Percentiles rank a stretch among this genome's conserved stretches.
Conservation (phyloP, 2,797 vertebrate species). For the Aeoliscus strigatus region DNA sequence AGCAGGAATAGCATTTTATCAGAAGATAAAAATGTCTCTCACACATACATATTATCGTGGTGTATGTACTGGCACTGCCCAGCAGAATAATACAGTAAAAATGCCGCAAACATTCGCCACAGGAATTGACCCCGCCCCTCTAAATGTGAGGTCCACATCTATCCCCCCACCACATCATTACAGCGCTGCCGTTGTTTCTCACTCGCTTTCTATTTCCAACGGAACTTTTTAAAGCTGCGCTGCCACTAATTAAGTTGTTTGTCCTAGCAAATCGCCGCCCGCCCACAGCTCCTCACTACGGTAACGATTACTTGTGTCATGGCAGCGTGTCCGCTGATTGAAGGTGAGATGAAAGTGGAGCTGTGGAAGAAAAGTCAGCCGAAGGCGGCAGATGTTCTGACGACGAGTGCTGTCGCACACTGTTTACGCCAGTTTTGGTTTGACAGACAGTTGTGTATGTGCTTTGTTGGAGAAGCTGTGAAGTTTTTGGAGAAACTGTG, state of each 20-base stretch:
- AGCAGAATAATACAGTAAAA: slow-evolving; percentile 8
- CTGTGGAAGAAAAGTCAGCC: slow-evolving; percentile 43
- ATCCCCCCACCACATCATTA: slow-evolving; percentile 51
- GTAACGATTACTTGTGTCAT: slow-evolving; percentile 61
- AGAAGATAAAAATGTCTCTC: too few relatives aligned
- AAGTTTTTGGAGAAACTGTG: background rate
- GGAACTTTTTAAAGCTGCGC: slow-evolving; percentile 62
- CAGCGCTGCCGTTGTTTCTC: slow-evolving; percentile 39
- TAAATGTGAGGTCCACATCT: slow-evolving; percentile 33
- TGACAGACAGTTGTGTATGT: slow-evolving; percentile 23
- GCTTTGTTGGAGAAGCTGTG: slow-evolving; percentile 7
- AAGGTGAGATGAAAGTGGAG: slow-evolving; percentile 44
- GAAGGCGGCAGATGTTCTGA: slow-evolving; percentile 20
- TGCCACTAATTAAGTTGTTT: slow-evolving; percentile 73
- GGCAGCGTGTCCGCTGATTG: slow-evolving; percentile 45
- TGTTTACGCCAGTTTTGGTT: slow-evolving; percentile 6
- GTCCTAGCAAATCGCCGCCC: slow-evolving; percentile 59
- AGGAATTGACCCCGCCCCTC: slow-evolving; percentile 20
- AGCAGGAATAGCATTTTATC: too few relatives aligned
- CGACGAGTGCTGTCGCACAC: slow-evolving; percentile 1
- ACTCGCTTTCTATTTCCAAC: slow-evolving; percentile 43
- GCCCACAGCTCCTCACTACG: slow-evolving; percentile 54
- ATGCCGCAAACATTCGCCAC: slow-evolving; percentile 7
- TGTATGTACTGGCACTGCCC: slow-evolving; percentile 9
- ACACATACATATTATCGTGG: too few relatives aligned